These are phyloP conservation scores for Odontocerum albicorne DNA, from an alignment of 2,888 invertebrate species.

Conservation along the genomic window DNA sequence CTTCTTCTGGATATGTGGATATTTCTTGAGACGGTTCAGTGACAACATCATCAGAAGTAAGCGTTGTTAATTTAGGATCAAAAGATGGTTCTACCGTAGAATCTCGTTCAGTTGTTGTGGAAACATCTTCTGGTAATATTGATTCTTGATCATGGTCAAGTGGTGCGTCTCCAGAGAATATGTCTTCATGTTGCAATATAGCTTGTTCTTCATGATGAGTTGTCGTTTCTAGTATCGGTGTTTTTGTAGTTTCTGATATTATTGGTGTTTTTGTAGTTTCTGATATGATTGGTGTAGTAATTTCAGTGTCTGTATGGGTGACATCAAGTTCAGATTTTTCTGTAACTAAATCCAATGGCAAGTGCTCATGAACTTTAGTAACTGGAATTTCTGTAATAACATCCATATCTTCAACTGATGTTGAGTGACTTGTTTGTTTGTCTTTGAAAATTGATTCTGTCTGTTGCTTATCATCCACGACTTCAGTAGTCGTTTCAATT, in stretches of 20 bases:
- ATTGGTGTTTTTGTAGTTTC: constrained; percentile 10
- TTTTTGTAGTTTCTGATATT: background rate
- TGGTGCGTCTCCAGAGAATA: background rate
- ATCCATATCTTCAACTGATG: constrained; percentile 5
- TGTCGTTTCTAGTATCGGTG: constrained; percentile 15
- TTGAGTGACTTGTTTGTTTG: constrained; percentile 8
- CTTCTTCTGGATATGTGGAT: too few relatives aligned
- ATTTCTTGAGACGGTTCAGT: too few relatives aligned
- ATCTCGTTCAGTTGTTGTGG: background rate
- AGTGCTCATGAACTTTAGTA: background rate
- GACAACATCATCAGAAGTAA: too few relatives aligned
- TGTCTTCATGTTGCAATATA: too few relatives aligned
- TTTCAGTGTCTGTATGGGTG: constrained; percentile 16
- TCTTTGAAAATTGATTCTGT: constrained; percentile 11
- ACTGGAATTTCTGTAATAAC: constrained; percentile 7
- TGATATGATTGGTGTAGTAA: constrained; percentile 17
- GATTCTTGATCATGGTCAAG: background rate
- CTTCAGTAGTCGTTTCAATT: background rate
- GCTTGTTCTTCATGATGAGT: constrained; percentile 19
- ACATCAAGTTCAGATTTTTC: constrained; percentile 9
- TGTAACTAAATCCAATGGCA: constrained; percentile 15
- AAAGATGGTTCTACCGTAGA: too few relatives aligned
- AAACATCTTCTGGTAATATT: background rate
- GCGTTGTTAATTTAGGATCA: too few relatives aligned
- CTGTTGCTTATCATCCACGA: background rate